Evolutionary conservation across 2,113 vertebrate species (phyloP), one percentile per base, ranked within the genome.

Genomic region (Mus spicilegus): DNA sequence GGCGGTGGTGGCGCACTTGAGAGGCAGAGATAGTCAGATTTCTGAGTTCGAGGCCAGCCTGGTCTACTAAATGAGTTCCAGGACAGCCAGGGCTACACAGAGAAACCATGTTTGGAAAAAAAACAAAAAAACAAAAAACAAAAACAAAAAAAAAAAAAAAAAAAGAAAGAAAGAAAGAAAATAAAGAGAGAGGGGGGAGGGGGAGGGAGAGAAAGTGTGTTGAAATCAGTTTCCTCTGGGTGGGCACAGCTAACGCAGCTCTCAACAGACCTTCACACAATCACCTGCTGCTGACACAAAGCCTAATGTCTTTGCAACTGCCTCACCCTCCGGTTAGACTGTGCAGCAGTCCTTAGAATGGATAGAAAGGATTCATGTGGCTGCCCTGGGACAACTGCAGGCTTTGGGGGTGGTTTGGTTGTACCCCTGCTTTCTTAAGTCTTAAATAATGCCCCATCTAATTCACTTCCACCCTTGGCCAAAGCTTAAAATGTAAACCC

Each of bases 231-330:
- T 98, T 98, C 98, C 98, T 98, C 98, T 98, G 36, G 98, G 98
- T 98, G 99, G 98, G 98, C 98, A 98, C 98, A 97, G 98, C 98
- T 98, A 98, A 98, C 97, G 96, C 98, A 97, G 99, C 99, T 99
- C 99, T 99, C 98, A 99, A 99, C 98, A 98, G 98, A 98, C 98
- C 98, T 97, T 98, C 98, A 98, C 98, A 98, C 98, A 98, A 98
- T 98, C 99, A 98, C 98, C 97, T 99, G 98, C 99, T 99, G 98
- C 98, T 98, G 89, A 78, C 95, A 97, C 98, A 96, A 97, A 98
- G 97, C 98, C 98, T 98, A 97, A 96, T 87, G 94, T 95, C 94
- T 93, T 76, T 80, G 87, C 36, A 49, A 49, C 63, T 17, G 12
- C 46, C 85, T 46, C 56, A 14, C 28, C 0, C 84, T 36, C 77